phyloP scores from a whole-genome alignment of 2,888 invertebrate species.

The Agelastica alni region DNA sequence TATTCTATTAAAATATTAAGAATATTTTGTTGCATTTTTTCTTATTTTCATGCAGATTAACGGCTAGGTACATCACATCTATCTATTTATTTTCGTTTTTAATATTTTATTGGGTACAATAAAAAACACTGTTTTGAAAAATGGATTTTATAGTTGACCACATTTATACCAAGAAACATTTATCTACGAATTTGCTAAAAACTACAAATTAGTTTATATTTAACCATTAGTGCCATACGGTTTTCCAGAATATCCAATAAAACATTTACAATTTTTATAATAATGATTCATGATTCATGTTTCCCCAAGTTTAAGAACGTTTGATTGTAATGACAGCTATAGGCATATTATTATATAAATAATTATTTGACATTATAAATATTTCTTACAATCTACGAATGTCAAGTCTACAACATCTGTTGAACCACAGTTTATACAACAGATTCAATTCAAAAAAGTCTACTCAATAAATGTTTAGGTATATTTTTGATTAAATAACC shows the following conservation, averaged over 20 bases:
- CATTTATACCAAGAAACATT: too few species aligned
- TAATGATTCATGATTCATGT: background rate
- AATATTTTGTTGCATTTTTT: constrained; percentile 3
- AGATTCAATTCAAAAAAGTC: background rate
- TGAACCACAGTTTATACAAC: background rate
- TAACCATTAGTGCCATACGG: too few species aligned
- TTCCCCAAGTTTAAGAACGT: background rate
- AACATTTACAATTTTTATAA: background rate
- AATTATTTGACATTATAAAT: background rate
- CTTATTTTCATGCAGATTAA: background rate
- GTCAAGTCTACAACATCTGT: background rate
- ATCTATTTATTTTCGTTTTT: too few species aligned
- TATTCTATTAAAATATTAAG: too few species aligned
- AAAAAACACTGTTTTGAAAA: too few species aligned
- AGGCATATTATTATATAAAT: background rate
- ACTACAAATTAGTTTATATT: too few species aligned
- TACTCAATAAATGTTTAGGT: constrained; percentile 5
- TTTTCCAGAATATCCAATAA: background rate
- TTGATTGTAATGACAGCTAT: constrained; percentile 9
- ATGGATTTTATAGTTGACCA: too few species aligned
- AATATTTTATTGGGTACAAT: too few species aligned
- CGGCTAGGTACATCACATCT: background rate
- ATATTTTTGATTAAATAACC: constrained; percentile 28
- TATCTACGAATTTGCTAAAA: too few species aligned
- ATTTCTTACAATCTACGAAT: constrained; percentile 3